Base-by-base conservation (phyloP, 2,888 invertebrate genomes). In the Meiosimyza platycephala region DNA sequence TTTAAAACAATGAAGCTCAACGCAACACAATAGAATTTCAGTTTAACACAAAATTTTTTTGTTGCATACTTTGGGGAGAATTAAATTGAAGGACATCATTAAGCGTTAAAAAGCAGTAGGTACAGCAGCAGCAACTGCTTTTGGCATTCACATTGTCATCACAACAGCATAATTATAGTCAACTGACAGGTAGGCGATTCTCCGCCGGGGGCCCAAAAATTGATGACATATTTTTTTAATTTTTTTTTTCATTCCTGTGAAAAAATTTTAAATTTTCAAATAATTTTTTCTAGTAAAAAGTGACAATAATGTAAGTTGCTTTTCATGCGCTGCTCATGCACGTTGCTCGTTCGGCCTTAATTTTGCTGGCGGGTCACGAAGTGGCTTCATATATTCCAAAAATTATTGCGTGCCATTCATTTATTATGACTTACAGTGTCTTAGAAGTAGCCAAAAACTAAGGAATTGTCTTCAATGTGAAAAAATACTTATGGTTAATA, bases 1-100 rank as follows among this genome's bases (percentile, higher is more conserved):
- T 62, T 62, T 13, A 62, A 62, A 62, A 47, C 60, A 62, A 60
- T 60, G 33, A 28, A 28, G 60, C 60, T 28, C 28, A 28, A 28
- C 28, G 28, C 28, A 4, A 28, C 22, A 28, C 3, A 28, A 40
- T 40, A 40, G 40, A 40, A 40, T 40, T 40, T 40, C 40, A 40
- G 60, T 40, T 62, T 16, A 16, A 40, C 15, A 33, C 60, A 40
- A 28, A 3, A 9, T 55, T 57, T 57, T 57, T 57, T 57, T 57
- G 22, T 62, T 62, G 60, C 60, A 62, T 62, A 62, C 60, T 62
- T 62, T 15, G 40, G 60, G 40, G 28, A 9, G 57, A 28, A 12
- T 57, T 57, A 11, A 12, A 57, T 22, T 57, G 57, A 22, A 57
- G 57, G 57, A 57, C 28, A 28, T 57, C 57, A 57, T 57, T 57